Evolutionary conservation across 2,888 invertebrate genomes (phyloP).

Genomic region (Drosophila limbata): DNA sequence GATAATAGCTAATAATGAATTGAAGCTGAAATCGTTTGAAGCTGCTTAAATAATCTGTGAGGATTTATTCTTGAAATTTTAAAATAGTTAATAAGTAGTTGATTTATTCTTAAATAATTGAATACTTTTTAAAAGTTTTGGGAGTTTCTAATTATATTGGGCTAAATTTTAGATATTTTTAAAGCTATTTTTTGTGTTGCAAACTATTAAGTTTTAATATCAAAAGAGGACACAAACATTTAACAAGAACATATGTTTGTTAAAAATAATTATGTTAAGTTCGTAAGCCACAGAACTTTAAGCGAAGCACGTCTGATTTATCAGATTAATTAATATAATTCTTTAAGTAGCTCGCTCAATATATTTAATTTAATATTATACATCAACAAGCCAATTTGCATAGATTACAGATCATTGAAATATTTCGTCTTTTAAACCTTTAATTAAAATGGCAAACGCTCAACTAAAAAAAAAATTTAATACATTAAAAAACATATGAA

Average conservation of each 20-base stretch:
- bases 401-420: constrained; percentile 2
- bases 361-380: constrained; percentile 1
- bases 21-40: constrained; percentile 1
- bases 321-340: constrained; percentile 1
- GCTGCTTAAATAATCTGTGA: background rate
- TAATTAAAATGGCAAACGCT: constrained; percentile 33
- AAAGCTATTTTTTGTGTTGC: background rate
- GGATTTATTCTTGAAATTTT: background rate
- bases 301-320: background rate
- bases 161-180: too few relatives aligned
- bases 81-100: background rate
- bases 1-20: constrained; percentile 32
- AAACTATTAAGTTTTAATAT: background rate
- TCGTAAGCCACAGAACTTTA: background rate
- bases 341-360: background rate
- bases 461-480: constrained; percentile 10
- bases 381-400: constrained; percentile 4
- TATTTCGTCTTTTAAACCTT: constrained; percentile 9
- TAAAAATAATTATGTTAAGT: background rate
- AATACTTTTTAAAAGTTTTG: background rate
- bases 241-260: background rate
- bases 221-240: background rate
- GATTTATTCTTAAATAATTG: background rate
- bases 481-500: background rate
- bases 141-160: too few relatives aligned